Percentiles rank a stretch among this genome's conserved stretches.
Conservation (phyloP, 2,113 vertebrate genomes). For the Procavia capensis region DNA sequence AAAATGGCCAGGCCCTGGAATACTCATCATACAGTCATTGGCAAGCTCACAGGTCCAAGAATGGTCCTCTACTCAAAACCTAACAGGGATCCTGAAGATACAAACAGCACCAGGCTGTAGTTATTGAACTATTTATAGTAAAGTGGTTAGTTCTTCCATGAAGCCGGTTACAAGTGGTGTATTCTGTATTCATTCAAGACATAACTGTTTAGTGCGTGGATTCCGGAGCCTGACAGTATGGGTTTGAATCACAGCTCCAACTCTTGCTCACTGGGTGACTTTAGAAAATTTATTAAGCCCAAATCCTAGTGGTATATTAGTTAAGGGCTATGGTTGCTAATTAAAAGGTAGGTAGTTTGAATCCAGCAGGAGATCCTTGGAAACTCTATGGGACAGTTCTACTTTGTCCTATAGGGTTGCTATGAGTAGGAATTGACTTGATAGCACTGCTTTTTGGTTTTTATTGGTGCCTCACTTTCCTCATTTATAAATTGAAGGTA, state of each 20-base stretch:
- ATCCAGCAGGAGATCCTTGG: no score
- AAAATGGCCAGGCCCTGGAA: neutral
- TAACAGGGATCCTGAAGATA: neutral
- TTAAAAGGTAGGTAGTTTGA: no score
- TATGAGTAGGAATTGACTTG: no score
- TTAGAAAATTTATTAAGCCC: neutral
- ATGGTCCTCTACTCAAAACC: neutral
- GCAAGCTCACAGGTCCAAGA: neutral
- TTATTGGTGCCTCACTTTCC: neutral
- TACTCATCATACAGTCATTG: neutral
- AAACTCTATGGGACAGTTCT: no score
- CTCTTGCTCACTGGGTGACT: neutral
- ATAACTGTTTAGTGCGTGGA: neutral
- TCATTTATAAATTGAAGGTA: conserved; percentile 7
- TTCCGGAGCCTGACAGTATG: neutral
- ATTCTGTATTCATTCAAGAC: neutral
- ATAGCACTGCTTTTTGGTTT: no score
- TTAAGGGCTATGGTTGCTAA: no score
- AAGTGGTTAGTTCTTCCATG: neutral
- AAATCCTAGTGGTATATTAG: no score
- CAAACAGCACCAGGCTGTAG: neutral
- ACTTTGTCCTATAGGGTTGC: no score
- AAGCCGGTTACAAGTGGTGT: neutral
- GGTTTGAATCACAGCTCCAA: neutral
- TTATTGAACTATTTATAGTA: neutral